Evolutionary conservation across 2,113 vertebrate genomes (phyloP), one percentile per base, ranked within the genome.

Genomic region (Synchiropus splendidus): DNA sequence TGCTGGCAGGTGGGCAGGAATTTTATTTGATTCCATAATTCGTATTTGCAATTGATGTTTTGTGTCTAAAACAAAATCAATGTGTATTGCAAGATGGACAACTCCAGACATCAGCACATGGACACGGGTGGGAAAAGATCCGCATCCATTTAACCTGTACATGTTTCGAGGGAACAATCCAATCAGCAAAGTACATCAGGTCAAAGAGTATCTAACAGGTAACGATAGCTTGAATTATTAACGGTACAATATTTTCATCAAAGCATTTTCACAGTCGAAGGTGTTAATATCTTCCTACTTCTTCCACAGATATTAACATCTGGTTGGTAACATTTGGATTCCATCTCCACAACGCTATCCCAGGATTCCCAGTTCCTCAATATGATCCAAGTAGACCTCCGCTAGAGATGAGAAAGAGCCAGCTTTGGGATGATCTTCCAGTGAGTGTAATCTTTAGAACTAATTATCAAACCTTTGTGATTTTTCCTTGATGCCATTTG

Each of bases 201-300:
- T 98, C 54, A 96, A 97, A 76, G 93, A 98, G 59, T 99, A 99
- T 30, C 91, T 98, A 59, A 98, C 94, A 90, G 95, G 95, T 98
- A 85, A 80, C 18, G 12, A 5, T 5, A 27, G 4, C 8, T 8
- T 27, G 21, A 27, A 27, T 27, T 27, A 27, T 27, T 8, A 27
- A 5, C 8, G 4, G 21, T 27, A 8, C 8, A 27, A 27, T 27
- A 27, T 27, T 27, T n/a, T n/a, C n/a, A n/a, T n/a, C n/a, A n/a
- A n/a, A n/a, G n/a, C n/a, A n/a, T n/a, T n/a, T n/a, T n/a, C n/a
- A n/a, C n/a, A n/a, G n/a, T n/a, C n/a, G n/a, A n/a, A 27, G 21
- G 21, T 27, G 21, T 8, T 6, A n/a, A 11, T 16, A 18, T 10
- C 11, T 35, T n/a, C 31, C 40, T n/a, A 37, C 31, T 66, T 62